These are phyloP conservation scores for Myrmecophaga tridactyla DNA, from an alignment of 2,113 vertebrate species.

Conservation along the genomic window DNA sequence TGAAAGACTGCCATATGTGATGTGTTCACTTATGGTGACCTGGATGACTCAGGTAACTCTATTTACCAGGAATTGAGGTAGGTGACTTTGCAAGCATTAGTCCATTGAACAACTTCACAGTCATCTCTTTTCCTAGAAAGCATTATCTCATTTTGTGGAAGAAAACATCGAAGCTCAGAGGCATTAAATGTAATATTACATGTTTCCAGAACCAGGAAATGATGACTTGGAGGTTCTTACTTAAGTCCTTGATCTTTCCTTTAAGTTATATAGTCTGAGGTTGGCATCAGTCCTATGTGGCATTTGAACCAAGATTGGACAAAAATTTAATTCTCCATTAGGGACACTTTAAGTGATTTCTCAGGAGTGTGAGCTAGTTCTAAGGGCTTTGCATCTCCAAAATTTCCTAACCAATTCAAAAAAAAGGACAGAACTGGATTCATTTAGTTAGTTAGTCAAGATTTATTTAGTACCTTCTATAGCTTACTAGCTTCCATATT, in stretches of 20 bases:
- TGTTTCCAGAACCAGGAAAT: not conserved
- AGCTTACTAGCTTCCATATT: not conserved
- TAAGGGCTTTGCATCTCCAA: not conserved
- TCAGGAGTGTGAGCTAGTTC: not conserved
- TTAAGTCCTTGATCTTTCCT: not conserved
- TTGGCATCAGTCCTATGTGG: not conserved
- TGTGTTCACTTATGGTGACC: not conserved
- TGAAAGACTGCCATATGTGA: not conserved
- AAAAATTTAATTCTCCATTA: not conserved
- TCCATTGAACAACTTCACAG: not conserved
- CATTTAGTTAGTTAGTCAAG: not conserved
- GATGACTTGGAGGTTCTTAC: not conserved
- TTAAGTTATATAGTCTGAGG: not conserved
- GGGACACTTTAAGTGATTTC: not conserved
- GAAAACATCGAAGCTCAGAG: not conserved
- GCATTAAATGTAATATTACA: not conserved
- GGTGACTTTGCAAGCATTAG: not conserved
- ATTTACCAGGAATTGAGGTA: not conserved
- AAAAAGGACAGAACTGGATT: not conserved
- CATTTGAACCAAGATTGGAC: not conserved
- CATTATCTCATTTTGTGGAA: not conserved
- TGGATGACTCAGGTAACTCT: not conserved
- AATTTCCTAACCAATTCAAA: not conserved
- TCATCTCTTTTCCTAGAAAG: not conserved
- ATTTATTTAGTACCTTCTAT: not conserved